These are phyloP conservation scores for Laupala kohalensis DNA, from an alignment of 1,140 invertebrate species.

Conservation along the genomic window DNA sequence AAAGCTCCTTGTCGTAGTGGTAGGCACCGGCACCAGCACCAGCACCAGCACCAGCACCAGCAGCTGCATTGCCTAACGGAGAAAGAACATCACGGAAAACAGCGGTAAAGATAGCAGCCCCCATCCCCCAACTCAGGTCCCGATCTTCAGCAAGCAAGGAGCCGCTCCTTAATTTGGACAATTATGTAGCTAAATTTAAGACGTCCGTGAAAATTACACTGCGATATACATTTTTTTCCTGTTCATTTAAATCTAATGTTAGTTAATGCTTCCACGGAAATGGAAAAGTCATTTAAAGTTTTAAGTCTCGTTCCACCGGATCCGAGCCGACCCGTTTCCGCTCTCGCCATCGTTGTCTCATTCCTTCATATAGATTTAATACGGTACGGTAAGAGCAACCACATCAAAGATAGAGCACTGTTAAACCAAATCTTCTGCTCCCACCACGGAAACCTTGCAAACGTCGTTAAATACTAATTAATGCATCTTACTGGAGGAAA, in stretches of 20 bases:
- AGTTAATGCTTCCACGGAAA: not conserved
- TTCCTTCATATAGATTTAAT: not conserved
- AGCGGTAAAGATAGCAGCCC: not conserved
- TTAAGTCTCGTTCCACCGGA: too few species aligned
- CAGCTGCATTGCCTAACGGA: not conserved
- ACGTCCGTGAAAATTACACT: not conserved
- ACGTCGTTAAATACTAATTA: not conserved
- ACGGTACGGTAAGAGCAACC: not conserved
- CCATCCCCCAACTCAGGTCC: not conserved
- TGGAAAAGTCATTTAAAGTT: not conserved
- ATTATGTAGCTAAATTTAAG: not conserved
- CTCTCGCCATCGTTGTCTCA: not conserved
- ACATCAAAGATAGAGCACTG: not conserved
- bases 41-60: too few species aligned
- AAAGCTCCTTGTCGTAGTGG: not conserved
- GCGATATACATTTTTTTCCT: not conserved
- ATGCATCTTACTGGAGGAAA: not conserved
- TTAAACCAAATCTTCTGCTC: not conserved
- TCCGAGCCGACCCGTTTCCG: not conserved
- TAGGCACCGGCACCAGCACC: too few species aligned
- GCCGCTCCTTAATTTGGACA: not conserved
- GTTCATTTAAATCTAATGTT: not conserved
- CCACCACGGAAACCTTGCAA: not conserved
- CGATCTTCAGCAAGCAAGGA: not conserved
- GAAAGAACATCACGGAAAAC: not conserved